Percentiles rank a stretch among this genome's conserved stretches.
These are phyloP conservation scores for Malurus elegans DNA, from an alignment of 2,113 vertebrate species.

Conservation along the genomic window DNA sequence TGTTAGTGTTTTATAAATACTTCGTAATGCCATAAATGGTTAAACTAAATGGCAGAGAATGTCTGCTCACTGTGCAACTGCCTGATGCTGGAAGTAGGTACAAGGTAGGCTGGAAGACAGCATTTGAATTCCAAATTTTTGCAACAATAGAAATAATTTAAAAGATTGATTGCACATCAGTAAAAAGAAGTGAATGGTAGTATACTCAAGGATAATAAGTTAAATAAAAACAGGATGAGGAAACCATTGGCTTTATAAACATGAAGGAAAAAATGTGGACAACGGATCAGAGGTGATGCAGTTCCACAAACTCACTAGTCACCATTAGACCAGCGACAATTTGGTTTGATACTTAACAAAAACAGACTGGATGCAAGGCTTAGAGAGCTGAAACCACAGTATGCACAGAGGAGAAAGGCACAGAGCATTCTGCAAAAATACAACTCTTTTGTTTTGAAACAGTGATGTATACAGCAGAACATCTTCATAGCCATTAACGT, in stretches of 20 bases:
- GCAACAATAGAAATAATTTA: not conserved
- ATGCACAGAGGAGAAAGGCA: not conserved
- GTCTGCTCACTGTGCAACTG: not conserved
- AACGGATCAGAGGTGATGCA: not conserved
- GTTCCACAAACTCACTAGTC: not conserved
- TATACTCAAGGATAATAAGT: not conserved
- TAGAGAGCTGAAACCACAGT: not conserved
- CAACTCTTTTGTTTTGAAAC: not conserved
- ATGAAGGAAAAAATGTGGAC: not conserved
- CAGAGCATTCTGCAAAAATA: not conserved
- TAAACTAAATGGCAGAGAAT: not conserved
- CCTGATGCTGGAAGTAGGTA: not conserved
- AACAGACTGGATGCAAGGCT: not conserved
- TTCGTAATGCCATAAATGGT: not conserved
- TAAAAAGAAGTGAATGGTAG: not conserved
- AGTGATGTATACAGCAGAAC: not conserved
- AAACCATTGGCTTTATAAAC: not conserved
- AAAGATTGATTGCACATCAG: not conserved
- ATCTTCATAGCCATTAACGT: not conserved
- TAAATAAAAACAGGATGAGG: not conserved
- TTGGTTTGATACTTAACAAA: not conserved
- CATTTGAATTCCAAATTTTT: not conserved
- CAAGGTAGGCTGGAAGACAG: not conserved
- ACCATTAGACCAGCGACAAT: not conserved
- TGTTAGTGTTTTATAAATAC: not conserved